A percentile compares a stretch with the other conserved stretches of the same genome.
These are phyloP conservation scores for Carposina sasakii DNA, from an alignment of 1,140 invertebrate species.

Conservation along the genomic window DNA sequence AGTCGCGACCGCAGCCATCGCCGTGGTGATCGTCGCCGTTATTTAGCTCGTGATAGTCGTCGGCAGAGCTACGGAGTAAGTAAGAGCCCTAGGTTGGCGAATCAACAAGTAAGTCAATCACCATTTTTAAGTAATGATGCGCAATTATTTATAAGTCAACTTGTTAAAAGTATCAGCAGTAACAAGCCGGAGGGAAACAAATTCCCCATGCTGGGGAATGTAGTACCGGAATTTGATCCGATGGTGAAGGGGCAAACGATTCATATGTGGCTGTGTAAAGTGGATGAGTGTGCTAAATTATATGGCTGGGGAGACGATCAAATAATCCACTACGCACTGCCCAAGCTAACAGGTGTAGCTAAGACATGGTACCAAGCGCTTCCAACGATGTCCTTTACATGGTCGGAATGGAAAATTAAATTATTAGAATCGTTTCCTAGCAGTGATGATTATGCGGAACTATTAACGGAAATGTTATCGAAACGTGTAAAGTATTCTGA, in stretches of 20 bases:
- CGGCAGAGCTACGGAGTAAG: too few species aligned
- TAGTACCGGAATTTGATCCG: conserved; percentile 31
- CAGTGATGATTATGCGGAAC: conserved; percentile 17
- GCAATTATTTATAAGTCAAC: conserved; percentile 5
- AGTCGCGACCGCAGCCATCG: too few species aligned
- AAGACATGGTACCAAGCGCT: conserved; percentile 21
- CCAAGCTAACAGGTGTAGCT: conserved; percentile 18
- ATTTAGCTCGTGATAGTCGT: too few species aligned
- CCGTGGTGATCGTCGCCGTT: too few species aligned
- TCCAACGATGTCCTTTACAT: conserved; percentile 17
- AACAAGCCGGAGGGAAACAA: conserved; percentile 16
- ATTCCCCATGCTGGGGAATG: conserved; percentile 25
- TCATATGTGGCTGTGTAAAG: conserved; percentile 20
- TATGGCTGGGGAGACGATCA: conserved; percentile 21
- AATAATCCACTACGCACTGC: conserved; percentile 23
- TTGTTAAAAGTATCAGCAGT: conserved; percentile 14
- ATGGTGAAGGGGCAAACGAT: conserved; percentile 22
- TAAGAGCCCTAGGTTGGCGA: too few species aligned
- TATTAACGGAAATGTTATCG: conserved; percentile 6
- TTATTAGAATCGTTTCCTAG: conserved; percentile 16
- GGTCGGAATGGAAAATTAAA: conserved; percentile 20
- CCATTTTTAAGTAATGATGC: not conserved
- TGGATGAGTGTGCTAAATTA: conserved; percentile 19
- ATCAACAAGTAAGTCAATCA: conserved; percentile 1
- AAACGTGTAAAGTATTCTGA: conserved; percentile 6